A percentile compares a stretch with the other conserved stretches of the same genome.
Conservation (phyloP, 2,113 vertebrate genomes). For the Hippocampus guttulatus region DNA sequence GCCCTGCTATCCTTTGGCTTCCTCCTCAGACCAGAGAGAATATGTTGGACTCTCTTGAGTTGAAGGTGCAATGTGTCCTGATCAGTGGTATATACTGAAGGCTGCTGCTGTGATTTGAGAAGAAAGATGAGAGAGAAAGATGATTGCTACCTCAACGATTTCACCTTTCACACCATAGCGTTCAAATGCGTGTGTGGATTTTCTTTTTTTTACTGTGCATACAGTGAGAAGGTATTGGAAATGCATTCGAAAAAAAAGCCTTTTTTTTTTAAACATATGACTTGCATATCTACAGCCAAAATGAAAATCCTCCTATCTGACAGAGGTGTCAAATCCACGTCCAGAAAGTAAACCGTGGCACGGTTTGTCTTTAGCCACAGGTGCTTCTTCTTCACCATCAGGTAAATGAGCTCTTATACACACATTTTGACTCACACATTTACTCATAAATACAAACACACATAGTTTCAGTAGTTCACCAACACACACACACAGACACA, state of each 20-base stretch:
- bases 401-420: slow-evolving; percentile 20
- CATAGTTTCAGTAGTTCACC: slow-evolving; percentile 17
- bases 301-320: no score
- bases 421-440: slow-evolving; percentile 5
- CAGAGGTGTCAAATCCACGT: no score
- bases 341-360: no score
- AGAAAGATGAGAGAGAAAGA: not conserved
- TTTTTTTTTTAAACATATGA: no score
- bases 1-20: not conserved
- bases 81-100: not conserved
- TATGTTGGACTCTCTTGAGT: not conserved
- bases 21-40: not conserved
- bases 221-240: slow-evolving; percentile 23
- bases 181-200: slow-evolving; percentile 2
- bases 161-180: not conserved
- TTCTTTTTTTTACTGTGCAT: slow-evolving; percentile 33
- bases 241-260: not conserved
- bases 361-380: no score
- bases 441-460: slow-evolving; percentile 15
- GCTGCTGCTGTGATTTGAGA: not conserved
- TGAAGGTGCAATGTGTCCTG: not conserved
- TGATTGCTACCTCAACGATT: not conserved
- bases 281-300: no score
- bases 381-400: slow-evolving; percentile 10
- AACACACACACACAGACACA: slow-evolving; percentile 2